Evolutionary conservation across 2,797 vertebrate genomes (phyloP), one percentile per base, ranked within the genome.

Genomic region (Mallotus villosus): DNA sequence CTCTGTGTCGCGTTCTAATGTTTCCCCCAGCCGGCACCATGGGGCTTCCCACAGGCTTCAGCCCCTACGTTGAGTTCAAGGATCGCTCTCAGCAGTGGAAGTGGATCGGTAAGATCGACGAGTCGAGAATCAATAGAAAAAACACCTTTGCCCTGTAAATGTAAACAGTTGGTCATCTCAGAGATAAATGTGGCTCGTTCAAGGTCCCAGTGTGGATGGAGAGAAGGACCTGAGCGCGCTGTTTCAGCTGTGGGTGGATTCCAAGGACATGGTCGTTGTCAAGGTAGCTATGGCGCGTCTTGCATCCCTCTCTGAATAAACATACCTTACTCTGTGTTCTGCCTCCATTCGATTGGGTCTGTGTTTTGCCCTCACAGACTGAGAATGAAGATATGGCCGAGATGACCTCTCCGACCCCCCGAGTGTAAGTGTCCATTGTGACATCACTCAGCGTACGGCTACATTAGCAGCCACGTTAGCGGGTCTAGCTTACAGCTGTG

Each of bases 241-340:
- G 29, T 99, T 96, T 84, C 96, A 98, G 74, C 91, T 98, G 59
- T 99, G 98, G 98, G 82, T 99, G 76, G 98, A 99, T 86, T 97
- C 96, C 32, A 99, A 98, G 91, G 97, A 99, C 86, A 94, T 99
- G 68, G 87, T 92, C 2, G 95, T 94, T 73, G 91, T 96, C 84
- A 99, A 98, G 95, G 98, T 99, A 86, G 74, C 17, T 80, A 60
- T 9, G 16, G 9, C 22, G 12, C 2, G 4, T 25, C 11, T 61
- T 14, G 1, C 22, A 12, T 61, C 22, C 25, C 59, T 27, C 59
- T 14, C 51, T 17, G 51, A 53, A 19, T 1, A 4, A 55, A 4
- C 41, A 11, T 25, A 32, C 17, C 19, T n/a, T 9, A 25, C 21
- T 67, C 6, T 9, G 19, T 34, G 11, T 68, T 17, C 41, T 8